Evolutionary conservation across 1,140 invertebrate genomes (phyloP).

Genomic region (Bombus fervidus): DNA sequence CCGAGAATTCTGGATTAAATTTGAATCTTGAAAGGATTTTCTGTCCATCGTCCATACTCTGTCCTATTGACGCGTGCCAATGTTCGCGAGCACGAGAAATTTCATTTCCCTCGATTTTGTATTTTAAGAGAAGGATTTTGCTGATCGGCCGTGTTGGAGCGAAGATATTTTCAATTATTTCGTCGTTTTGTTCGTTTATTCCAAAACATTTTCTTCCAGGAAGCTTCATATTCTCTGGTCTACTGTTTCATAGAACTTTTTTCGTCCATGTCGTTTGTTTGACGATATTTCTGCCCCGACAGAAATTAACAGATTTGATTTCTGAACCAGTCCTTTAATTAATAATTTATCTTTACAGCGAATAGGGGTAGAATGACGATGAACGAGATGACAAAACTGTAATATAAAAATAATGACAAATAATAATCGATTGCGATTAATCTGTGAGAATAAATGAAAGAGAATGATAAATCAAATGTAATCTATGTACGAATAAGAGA

Average conservation of each 20-base stretch:
- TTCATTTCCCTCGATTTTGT: background rate
- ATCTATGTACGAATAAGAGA: background rate
- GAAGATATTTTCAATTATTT: background rate
- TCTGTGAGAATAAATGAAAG: background rate
- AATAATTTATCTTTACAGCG: too few relatives aligned
- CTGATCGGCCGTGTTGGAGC: background rate
- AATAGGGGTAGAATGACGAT: too few relatives aligned
- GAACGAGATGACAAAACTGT: too few relatives aligned
- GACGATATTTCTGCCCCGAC: too few relatives aligned
- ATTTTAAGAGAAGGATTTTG: background rate
- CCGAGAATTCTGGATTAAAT: background rate
- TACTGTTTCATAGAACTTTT: background rate
- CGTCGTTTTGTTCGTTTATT: background rate
- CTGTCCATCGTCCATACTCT: too few relatives aligned
- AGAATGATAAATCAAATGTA: background rate
- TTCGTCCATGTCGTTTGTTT: background rate
- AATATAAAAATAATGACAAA: too few relatives aligned
- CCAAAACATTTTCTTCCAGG: background rate
- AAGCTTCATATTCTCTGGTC: background rate
- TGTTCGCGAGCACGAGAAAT: background rate
- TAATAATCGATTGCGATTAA: too few relatives aligned
- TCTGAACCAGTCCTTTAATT: too few relatives aligned
- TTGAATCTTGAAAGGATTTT: background rate
- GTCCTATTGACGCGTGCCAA: background rate
- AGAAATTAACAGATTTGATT: too few relatives aligned